Base-by-base conservation (phyloP, 2,888 invertebrate genomes). In the Polyploca ridens region DNA sequence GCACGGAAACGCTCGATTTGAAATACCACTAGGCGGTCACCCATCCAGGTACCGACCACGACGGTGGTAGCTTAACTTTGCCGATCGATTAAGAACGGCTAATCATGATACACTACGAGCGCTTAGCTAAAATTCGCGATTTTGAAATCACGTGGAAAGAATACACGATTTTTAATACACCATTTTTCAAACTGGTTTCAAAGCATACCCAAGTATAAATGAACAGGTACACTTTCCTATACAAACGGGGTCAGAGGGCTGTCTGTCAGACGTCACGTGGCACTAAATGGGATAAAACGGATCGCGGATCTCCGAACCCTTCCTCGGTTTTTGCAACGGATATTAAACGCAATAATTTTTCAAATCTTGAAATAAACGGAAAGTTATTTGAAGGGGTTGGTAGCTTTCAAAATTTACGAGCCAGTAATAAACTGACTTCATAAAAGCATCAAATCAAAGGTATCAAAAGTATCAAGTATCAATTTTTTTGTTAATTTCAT, bases 171-270 rank as follows among this genome's bases (percentile, higher is more conserved):
- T 46, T 46, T 46, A 6, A 7, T 6, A 46, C 2, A 46, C 16
- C 5, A 1, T 10, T 54, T 54, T 54, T 54, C 6, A 4, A 54
- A 54, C 16, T 4, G 6, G 10, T 54, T 19, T 54, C 10, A 65
- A 60, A 62, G 68, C 65, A 71, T 72, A 66, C 63, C 67, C 64
- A 68, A 69, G 64, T 71, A 65, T 69, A 69, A 70, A 75, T 78
- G 79, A 79, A 83, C 82, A 79, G 78, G 76, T 79, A 77, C 70
- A 79, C 77, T 78, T 79, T 75, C 77, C 73, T 79, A 78, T 75
- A 68, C 76, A 74, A 81, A 75, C 73, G 71, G 68, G 66, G 67
- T 71, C 76, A 77, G 67, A 46, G 74, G 73, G 67, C 62, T 62
- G 70, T 65, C 66, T 61, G 64, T 68, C 69, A 72, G 67, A 66